Evolutionary conservation across 2,888 invertebrate species (phyloP).

Genomic region (Apodemia mormo): DNA sequence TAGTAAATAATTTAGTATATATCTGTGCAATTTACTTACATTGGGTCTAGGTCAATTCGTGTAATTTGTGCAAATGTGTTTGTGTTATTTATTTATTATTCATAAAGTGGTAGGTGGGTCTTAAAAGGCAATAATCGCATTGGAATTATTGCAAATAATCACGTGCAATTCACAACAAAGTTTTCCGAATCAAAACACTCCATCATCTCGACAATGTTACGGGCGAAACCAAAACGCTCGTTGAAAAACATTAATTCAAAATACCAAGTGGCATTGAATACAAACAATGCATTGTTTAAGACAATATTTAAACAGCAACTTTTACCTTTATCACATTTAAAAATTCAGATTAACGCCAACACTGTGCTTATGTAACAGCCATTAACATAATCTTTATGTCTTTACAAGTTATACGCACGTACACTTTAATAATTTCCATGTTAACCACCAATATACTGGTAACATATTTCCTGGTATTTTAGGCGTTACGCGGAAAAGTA

Average conservation of each 20-base stretch:
- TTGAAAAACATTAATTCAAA: slow-evolving; percentile 4
- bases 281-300: background rate
- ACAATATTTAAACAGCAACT: background rate
- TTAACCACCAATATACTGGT: background rate
- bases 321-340: slow-evolving; percentile 2
- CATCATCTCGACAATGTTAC: background rate
- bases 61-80: too few species aligned
- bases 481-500: background rate
- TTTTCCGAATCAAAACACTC: background rate
- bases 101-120: too few species aligned
- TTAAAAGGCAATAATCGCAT: too few species aligned
- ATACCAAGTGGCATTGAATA: background rate
- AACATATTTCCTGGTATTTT: background rate
- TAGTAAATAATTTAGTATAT: too few species aligned
- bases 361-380: background rate
- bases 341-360: background rate
- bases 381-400: slow-evolving; percentile 11
- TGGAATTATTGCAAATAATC: too few species aligned
- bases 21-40: too few species aligned
- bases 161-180: too few species aligned
- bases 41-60: too few species aligned
- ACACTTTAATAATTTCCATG: background rate
- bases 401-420: slow-evolving; percentile 2
- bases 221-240: background rate
- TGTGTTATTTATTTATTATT: too few species aligned